Percentiles rank a stretch among this genome's conserved stretches.
Conservation (phyloP, 2,888 invertebrate genomes). For the Gerris lacustris region DNA sequence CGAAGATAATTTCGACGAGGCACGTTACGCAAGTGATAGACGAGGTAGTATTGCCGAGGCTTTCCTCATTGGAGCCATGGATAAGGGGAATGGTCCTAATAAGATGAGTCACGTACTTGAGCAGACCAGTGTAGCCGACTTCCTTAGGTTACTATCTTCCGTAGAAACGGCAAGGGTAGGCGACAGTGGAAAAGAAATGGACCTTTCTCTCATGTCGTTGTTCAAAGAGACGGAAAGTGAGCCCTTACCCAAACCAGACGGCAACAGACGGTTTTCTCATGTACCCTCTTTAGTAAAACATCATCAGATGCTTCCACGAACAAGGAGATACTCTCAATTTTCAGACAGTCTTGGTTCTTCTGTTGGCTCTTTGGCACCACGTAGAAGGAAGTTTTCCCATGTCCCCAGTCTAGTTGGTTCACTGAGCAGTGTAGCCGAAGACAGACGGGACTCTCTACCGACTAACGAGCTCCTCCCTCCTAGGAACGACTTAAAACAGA, state of each 20-base stretch:
- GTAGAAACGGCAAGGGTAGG: slow-evolving; percentile 6
- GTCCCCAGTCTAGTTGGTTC: background rate
- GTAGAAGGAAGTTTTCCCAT: background rate
- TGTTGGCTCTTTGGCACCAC: background rate
- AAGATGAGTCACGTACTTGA: slow-evolving; percentile 50
- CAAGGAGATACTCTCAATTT: background rate
- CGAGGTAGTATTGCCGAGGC: slow-evolving; percentile 25
- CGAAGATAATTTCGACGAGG: background rate
- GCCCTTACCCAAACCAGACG: background rate
- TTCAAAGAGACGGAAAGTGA: background rate
- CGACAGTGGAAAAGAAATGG: slow-evolving; percentile 45
- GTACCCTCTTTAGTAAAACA: background rate
- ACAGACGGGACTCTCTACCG: background rate
- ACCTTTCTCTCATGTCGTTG: slow-evolving; percentile 76
- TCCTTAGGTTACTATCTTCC: slow-evolving; percentile 52
- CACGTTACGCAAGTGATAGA: slow-evolving; percentile 20
- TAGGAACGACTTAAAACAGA: background rate
- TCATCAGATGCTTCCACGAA: background rate
- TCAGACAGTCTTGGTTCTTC: slow-evolving; percentile 1
- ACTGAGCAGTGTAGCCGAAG: background rate
- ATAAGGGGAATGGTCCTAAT: slow-evolving; percentile 14
- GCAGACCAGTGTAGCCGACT: slow-evolving; percentile 70
- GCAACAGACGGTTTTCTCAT: background rate
- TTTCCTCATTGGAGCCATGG: slow-evolving; percentile 19
- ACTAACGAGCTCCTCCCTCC: background rate